A percentile compares a stretch with the other conserved stretches of the same genome.
These are phyloP conservation scores for Seriola dumerili DNA, from an alignment of 2,113 vertebrate genomes.

Conservation along the genomic window DNA sequence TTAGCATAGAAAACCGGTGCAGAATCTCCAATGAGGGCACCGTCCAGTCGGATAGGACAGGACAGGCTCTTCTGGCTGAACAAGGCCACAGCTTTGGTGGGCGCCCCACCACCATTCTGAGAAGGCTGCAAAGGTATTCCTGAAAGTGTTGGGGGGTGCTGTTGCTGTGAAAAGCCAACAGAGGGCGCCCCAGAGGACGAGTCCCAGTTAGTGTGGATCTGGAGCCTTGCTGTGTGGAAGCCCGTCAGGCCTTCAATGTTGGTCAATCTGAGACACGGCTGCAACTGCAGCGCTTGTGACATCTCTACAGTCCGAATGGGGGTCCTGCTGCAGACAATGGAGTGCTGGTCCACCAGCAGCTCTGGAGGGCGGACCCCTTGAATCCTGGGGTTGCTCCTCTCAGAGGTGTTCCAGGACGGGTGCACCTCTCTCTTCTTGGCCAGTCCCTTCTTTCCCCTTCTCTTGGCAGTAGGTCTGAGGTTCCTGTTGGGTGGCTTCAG, in stretches of 20 bases:
- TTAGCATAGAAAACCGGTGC: slow-evolving; percentile 74
- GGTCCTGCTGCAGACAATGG: slow-evolving; percentile 53
- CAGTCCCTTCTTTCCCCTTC: slow-evolving; percentile 52
- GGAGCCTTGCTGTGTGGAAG: slow-evolving; percentile 78
- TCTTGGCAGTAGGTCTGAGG: slow-evolving; percentile 64
- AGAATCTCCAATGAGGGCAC: slow-evolving; percentile 79
- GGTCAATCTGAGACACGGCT: slow-evolving; percentile 76
- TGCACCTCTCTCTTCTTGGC: slow-evolving; percentile 77
- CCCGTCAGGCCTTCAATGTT: slow-evolving; percentile 76
- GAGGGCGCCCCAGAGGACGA: slow-evolving; percentile 41
- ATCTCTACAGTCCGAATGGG: slow-evolving; percentile 31
- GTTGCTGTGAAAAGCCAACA: slow-evolving; percentile 45
- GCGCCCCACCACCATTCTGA: slow-evolving; percentile 67
- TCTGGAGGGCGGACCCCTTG: slow-evolving; percentile 75
- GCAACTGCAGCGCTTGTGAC: slow-evolving; percentile 27
- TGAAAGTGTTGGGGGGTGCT: slow-evolving; percentile 67
- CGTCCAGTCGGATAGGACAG: slow-evolving; percentile 72
- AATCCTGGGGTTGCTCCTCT: slow-evolving; percentile 69
- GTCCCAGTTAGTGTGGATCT: slow-evolving; percentile 75
- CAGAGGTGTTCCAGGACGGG: slow-evolving; percentile 74
- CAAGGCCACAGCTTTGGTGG: slow-evolving; percentile 80
- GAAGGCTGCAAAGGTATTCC: slow-evolving; percentile 81
- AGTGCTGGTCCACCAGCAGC: slow-evolving; percentile 38
- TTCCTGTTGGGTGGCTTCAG: slow-evolving; percentile 61
- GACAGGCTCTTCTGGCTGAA: slow-evolving; percentile 80